A percentile compares a stretch with the other conserved stretches of the same genome.
Evolutionary conservation across 2,888 invertebrate species (phyloP).

Genomic region (Priapulus caudatus): DNA sequence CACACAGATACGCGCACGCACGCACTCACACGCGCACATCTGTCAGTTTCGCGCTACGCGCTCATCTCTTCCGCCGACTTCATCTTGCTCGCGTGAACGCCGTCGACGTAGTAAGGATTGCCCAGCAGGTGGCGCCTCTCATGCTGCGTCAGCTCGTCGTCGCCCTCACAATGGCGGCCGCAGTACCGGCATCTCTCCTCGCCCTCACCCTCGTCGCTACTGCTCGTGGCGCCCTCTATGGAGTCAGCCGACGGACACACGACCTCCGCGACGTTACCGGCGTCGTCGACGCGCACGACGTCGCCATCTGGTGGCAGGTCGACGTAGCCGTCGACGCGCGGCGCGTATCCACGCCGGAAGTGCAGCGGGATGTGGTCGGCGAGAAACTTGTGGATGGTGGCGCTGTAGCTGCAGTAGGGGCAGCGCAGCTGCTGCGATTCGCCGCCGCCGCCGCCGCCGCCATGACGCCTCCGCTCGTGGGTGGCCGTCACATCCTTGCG

Average conservation of each 20-base stretch:
- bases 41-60: no score
- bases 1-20: no score
- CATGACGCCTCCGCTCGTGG: no score
- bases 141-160: not conserved
- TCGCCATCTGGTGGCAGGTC: not conserved
- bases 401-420: not conserved
- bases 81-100: no score
- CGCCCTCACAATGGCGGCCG: not conserved
- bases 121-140: not conserved
- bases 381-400: not conserved
- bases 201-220: not conserved
- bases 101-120: not conserved
- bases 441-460: no score
- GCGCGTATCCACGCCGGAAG: not conserved
- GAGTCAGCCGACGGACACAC: not conserved
- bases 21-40: no score
- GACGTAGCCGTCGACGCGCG: not conserved
- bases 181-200: not conserved
- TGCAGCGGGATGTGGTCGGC: not conserved
- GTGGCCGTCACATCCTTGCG: not conserved
- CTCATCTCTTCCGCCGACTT: no score
- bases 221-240: not conserved
- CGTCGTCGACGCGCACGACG: not conserved
- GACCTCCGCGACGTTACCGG: not conserved
- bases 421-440: not conserved